Percentiles rank a stretch among this genome's conserved stretches.
Conservation (phyloP, 2,888 invertebrate species). For the Melinaea marsaeus region DNA sequence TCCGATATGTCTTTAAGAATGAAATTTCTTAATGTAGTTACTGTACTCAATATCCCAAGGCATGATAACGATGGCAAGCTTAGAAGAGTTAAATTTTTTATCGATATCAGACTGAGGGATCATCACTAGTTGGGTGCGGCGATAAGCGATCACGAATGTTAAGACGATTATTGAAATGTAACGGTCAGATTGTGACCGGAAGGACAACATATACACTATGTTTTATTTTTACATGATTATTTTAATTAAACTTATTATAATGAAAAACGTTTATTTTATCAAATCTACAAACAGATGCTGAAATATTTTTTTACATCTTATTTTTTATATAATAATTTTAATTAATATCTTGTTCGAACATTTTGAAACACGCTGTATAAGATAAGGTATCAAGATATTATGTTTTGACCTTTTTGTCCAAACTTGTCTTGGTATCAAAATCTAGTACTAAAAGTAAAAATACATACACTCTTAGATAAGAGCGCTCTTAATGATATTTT, state of each 20-base stretch:
- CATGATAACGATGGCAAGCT: background rate
- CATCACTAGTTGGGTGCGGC: slow-evolving; percentile 71
- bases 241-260: background rate
- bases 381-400: slow-evolving; percentile 49
- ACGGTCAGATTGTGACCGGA: slow-evolving; percentile 77
- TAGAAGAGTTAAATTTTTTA: slow-evolving; percentile 25
- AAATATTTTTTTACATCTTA: background rate
- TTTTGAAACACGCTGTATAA: slow-evolving; percentile 45
- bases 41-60: slow-evolving; percentile 2
- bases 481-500: too few species aligned
- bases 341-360: background rate
- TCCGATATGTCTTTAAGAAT: slow-evolving; percentile 6
- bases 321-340: too few species aligned
- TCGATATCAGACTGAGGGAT: slow-evolving; percentile 15
- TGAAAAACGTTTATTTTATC: background rate
- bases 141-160: slow-evolving; percentile 73
- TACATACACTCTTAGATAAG: too few species aligned
- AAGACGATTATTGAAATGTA: slow-evolving; percentile 79
- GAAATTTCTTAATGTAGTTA: slow-evolving; percentile 8
- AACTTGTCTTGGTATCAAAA: slow-evolving; percentile 60
- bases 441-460: slow-evolving; percentile 1
- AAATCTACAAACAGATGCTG: background rate
- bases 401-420: slow-evolving; percentile 72
- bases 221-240: slow-evolving; percentile 2
- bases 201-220: slow-evolving; percentile 55